These are phyloP conservation scores for Arvicanthis niloticus DNA, from an alignment of 2,113 vertebrate species.

Conservation along the genomic window DNA sequence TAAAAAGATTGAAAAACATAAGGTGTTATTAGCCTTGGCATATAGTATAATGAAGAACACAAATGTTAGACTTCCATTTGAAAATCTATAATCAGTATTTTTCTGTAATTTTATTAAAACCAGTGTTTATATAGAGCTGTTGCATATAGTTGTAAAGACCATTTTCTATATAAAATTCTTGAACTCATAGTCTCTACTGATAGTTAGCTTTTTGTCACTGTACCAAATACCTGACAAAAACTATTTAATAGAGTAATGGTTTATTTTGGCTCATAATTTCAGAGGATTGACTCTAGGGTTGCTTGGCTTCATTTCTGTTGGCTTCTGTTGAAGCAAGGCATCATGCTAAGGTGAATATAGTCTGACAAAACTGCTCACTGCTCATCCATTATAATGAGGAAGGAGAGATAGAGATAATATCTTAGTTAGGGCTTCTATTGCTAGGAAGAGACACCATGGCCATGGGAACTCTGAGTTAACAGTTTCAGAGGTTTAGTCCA, in stretches of 20 bases:
- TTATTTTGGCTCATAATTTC: not conserved
- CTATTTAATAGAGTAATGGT: not conserved
- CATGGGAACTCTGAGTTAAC: too few species aligned
- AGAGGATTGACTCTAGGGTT: not conserved
- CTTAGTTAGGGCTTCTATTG: too few species aligned
- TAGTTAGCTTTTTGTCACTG: not conserved
- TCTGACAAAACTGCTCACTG: not conserved
- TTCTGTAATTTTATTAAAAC: slow-evolving; percentile 21
- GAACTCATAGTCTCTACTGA: not conserved
- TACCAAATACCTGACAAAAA: not conserved
- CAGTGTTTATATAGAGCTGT: not conserved
- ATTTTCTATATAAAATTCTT: not conserved
- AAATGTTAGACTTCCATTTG: not conserved
- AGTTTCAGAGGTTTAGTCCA: too few species aligned
- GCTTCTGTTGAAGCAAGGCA: not conserved
- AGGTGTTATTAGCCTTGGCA: not conserved
- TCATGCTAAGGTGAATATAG: not conserved
- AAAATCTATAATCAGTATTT: not conserved
- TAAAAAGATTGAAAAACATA: not conserved
- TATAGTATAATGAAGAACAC: not conserved
- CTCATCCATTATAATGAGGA: not conserved
- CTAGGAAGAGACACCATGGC: too few species aligned
- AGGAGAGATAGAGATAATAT: not conserved
- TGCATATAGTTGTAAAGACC: not conserved
- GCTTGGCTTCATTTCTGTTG: not conserved